phyloP scores from a whole-genome alignment of 2,888 invertebrate genomes.

The Pherbina coryleti region DNA sequence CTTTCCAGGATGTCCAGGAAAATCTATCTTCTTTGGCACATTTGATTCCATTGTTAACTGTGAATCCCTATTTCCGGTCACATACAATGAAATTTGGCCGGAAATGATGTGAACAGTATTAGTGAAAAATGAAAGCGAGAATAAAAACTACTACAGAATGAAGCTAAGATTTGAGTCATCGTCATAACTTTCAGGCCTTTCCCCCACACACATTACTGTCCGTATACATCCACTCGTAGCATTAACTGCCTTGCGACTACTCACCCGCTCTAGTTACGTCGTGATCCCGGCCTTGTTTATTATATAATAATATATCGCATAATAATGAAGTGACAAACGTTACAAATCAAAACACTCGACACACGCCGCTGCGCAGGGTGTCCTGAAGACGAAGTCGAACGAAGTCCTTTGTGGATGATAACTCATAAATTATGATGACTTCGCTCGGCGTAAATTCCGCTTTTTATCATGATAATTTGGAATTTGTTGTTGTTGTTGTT shows the following conservation, averaged over 20 bases:
- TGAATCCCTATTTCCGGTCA: background rate
- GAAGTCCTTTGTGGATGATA: slow-evolving; percentile 24
- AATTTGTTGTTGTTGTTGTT: slow-evolving; percentile 23
- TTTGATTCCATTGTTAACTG: background rate
- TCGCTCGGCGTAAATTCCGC: slow-evolving; percentile 36
- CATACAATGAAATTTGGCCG: slow-evolving; percentile 33
- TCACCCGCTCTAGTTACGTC: slow-evolving; percentile 16
- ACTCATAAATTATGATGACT: slow-evolving; percentile 48
- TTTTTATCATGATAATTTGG: slow-evolving; percentile 62
- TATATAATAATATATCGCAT: slow-evolving; percentile 62
- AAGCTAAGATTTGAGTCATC: background rate
- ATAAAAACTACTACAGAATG: background rate
- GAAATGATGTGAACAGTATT: slow-evolving; percentile 40
- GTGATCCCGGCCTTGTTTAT: slow-evolving; percentile 38
- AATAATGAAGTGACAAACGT: slow-evolving; percentile 69
- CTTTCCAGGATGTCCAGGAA: no score
- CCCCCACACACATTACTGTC: background rate
- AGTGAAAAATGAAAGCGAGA: slow-evolving; percentile 17
- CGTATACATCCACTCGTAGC: background rate
- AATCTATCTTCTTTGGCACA: background rate
- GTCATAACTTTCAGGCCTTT: background rate
- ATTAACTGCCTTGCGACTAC: background rate
- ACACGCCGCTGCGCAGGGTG: slow-evolving; percentile 55
- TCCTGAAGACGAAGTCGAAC: slow-evolving; percentile 30
- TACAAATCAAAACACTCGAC: slow-evolving; percentile 69